A percentile compares a stretch with the other conserved stretches of the same genome.
phyloP scores from a whole-genome alignment of 30 jellyfish, hydroid and myxozoan species.

The Catostylus mosaicus region DNA sequence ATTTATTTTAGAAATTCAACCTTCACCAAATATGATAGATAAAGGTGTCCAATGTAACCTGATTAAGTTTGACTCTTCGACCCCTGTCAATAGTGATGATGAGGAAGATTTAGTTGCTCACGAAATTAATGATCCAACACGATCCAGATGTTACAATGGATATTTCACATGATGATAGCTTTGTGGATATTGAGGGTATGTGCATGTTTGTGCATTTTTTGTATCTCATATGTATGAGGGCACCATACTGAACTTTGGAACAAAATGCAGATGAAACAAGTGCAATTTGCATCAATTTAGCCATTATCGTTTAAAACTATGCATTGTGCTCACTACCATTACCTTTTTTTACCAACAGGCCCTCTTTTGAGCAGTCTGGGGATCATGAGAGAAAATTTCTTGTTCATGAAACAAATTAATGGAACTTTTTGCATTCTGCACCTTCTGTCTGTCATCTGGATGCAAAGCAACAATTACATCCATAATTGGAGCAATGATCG shows the following conservation, averaged over 20 bases:
- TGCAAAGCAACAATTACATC: constrained; percentile 12
- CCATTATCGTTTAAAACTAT: neutral
- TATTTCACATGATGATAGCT: neutral
- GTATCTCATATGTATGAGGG: neutral
- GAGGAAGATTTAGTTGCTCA: constrained; percentile 9
- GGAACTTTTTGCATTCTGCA: constrained; percentile 10
- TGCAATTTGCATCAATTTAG: neutral
- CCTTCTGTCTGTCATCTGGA: constrained; percentile 6
- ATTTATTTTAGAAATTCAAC: constrained; percentile 5
- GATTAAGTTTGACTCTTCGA: constrained; percentile 12
- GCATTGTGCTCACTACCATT: too few species aligned
- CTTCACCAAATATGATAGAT: neutral
- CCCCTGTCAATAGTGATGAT: constrained; percentile 12
- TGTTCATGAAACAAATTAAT: constrained; percentile 6
- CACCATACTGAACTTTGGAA: neutral
- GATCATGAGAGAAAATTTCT: constrained; percentile 18
- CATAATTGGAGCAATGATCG: constrained; percentile 10
- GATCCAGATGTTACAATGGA: constrained; percentile 14
- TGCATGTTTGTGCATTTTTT: neutral
- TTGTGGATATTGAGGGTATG: constrained; percentile 2
- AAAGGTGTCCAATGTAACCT: constrained; percentile 23
- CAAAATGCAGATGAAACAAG: too few species aligned
- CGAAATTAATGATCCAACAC: constrained; percentile 5
- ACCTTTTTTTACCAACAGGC: neutral
- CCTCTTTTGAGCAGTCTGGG: constrained; percentile 2